Evolutionary conservation across 2,888 invertebrate genomes (phyloP).

Genomic region (Noctuana brunneofusca): DNA sequence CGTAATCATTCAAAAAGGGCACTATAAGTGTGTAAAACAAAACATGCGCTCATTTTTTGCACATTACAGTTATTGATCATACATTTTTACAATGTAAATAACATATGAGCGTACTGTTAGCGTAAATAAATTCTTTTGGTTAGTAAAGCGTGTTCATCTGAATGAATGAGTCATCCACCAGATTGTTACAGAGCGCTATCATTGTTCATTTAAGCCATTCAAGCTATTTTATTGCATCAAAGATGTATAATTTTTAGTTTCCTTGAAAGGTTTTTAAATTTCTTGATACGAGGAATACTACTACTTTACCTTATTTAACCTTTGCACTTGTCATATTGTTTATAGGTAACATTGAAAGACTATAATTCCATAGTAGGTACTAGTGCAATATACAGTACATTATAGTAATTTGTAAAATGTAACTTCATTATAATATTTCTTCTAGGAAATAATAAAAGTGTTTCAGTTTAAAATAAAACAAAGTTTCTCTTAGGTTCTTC

Average conservation of each 20-base stretch:
- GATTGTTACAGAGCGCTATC: constrained; percentile 53
- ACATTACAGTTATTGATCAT: constrained; percentile 6
- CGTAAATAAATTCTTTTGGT: constrained; percentile 62
- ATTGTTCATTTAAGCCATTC: constrained; percentile 44
- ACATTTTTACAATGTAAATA: constrained; percentile 24
- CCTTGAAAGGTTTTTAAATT: neutral
- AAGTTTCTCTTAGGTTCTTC: too few relatives aligned
- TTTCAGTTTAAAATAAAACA: too few relatives aligned
- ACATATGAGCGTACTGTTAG: constrained; percentile 48
- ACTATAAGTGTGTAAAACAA: neutral
- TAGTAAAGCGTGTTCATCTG: constrained; percentile 68
- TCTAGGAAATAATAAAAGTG: too few relatives aligned
- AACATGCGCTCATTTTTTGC: neutral
- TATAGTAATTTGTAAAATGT: too few relatives aligned
- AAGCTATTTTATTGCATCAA: constrained; percentile 19
- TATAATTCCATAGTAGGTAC: too few relatives aligned
- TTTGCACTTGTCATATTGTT: too few relatives aligned
- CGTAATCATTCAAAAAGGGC: neutral
- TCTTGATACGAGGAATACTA: too few relatives aligned
- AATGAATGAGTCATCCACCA: constrained; percentile 75
- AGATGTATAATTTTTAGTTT: constrained; percentile 3
- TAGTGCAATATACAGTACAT: too few relatives aligned
- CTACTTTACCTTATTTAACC: too few relatives aligned
- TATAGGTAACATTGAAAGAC: too few relatives aligned
- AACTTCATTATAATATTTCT: too few relatives aligned